Evolutionary conservation across 2,113 vertebrate genomes (phyloP).

Genomic region (Seriola dumerili): DNA sequence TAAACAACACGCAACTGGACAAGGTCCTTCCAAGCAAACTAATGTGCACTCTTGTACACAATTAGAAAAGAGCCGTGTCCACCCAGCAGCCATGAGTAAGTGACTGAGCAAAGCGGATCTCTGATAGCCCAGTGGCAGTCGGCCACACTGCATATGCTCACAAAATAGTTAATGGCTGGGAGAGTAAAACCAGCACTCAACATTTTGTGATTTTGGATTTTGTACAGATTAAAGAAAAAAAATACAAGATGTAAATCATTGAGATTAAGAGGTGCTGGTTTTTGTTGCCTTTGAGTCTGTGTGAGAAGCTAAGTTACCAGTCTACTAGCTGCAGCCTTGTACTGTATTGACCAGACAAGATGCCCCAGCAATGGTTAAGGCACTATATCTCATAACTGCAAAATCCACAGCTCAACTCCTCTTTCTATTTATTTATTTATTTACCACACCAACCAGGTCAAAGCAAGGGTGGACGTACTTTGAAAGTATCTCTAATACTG

Average conservation of each 20-base stretch:
- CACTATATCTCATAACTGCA: too few relatives aligned
- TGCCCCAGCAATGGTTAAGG: too few relatives aligned
- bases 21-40: slow-evolving; percentile 6
- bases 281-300: neutral
- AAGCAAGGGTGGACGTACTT: too few relatives aligned
- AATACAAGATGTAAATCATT: neutral
- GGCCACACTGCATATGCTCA: neutral
- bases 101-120: neutral
- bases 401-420: too few relatives aligned
- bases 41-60: neutral
- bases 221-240: neutral
- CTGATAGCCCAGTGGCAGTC: neutral
- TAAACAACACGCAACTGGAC: slow-evolving; percentile 32
- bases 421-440: too few relatives aligned
- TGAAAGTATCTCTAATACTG: slow-evolving; percentile 21
- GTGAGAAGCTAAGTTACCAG: neutral
- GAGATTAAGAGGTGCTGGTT: neutral
- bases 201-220: neutral
- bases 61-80: neutral
- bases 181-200: neutral
- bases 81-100: neutral
- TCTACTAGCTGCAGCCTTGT: neutral
- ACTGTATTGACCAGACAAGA: neutral
- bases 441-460: too few relatives aligned
- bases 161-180: slow-evolving; percentile 23